Evolutionary conservation across 2,113 vertebrate species (phyloP).

Genomic region (Phaetusa simplex): DNA sequence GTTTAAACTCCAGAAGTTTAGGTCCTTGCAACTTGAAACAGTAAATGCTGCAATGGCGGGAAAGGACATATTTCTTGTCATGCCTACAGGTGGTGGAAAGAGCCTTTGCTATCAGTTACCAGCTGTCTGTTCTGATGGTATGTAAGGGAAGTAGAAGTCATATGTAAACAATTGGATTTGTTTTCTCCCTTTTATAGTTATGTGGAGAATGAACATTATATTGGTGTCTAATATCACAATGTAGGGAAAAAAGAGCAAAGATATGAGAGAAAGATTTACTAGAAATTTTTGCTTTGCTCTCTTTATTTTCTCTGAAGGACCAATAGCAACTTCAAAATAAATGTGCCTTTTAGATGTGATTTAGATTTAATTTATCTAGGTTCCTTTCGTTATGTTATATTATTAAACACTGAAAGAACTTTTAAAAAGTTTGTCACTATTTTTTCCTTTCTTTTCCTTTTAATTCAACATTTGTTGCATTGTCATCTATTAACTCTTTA

Average conservation of each 20-base stretch:
- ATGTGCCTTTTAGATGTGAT: background rate
- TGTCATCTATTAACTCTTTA: background rate
- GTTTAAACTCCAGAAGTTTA: conserved; percentile 86
- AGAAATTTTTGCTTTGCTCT: background rate
- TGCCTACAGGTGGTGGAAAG: conserved; percentile 96
- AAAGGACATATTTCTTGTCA: conserved; percentile 91
- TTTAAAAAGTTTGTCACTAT: background rate
- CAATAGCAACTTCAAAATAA: background rate
- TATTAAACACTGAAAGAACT: background rate
- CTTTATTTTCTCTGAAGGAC: background rate
- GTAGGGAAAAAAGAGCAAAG: background rate
- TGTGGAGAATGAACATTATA: background rate
- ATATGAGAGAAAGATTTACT: background rate
- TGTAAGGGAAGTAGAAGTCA: background rate
- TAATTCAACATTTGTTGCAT: background rate
- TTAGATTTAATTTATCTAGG: background rate
- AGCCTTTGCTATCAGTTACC: conserved; percentile 96
- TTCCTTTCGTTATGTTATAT: background rate
- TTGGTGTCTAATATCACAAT: background rate
- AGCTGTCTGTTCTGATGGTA: conserved; percentile 89
- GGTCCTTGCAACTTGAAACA: conserved; percentile 87
- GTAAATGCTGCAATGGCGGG: conserved; percentile 90
- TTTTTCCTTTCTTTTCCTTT: background rate
- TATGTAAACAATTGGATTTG: background rate
- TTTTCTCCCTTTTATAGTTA: background rate